Base-by-base conservation (phyloP, 2,888 invertebrate species). In the Drosophila anomelani region DNA sequence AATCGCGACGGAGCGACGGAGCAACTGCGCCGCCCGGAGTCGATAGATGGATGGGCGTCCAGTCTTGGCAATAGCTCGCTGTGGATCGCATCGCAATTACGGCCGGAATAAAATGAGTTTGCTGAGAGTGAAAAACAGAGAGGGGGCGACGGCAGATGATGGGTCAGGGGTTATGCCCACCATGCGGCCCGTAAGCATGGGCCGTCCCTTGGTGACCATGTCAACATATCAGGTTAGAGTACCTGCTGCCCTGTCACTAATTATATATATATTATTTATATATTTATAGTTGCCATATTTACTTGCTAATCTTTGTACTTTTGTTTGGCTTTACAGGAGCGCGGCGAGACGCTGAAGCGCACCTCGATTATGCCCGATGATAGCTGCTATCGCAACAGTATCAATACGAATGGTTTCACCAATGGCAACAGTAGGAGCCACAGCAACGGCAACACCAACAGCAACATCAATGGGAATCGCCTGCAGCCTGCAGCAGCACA, bases 291-390 rank as follows among this genome's bases (percentile, higher is more conserved):
- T 46, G 5, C 26, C 26, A 26, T 26, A 26, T 13, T 1, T 9
- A 2, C 3, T 9, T 49, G 20, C 29, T 67, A 69, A 56, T 56
- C 17, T 23, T n/a, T 36, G 32, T 1, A 20, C 17, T 13, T 17
- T 46, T 59, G 43, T 23, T 75, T 56, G 55, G 56, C 71, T 73
- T 39, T 34, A 9, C 73, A 92, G 92, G 92, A 92, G 63, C 90
- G 92, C 47, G 90, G 91, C 49, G 91, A 92, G 68, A 92, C 91
- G 23, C 81, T 92, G 32, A 90, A 89, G 15, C 91, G 91, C 67
- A 92, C 92, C 54, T 86, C 90, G 68, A 89, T 92, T 63, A 92
- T 91, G 91, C 90, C 91, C 68, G 92, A 92, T 78, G 91, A 91
- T 68, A 91, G 90, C 58, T 91, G 91, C 68, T 89, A 88, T 85